A percentile compares a stretch with the other conserved stretches of the same genome.
phyloP scores from a whole-genome alignment of 1,140 invertebrate genomes.

The Magallana angulata region DNA sequence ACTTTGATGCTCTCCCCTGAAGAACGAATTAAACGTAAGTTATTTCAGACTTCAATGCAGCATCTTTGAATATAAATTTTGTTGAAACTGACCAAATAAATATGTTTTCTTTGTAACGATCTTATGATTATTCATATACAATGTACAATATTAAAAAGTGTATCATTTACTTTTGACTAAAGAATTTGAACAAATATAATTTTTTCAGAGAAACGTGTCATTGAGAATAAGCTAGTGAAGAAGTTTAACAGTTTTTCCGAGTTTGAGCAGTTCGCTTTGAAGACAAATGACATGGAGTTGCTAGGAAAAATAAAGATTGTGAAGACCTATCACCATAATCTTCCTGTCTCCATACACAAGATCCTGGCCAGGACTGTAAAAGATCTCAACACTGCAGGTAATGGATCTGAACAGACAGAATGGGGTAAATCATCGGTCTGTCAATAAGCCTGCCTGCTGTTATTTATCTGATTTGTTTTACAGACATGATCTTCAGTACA shows the following conservation, averaged over 20 bases:
- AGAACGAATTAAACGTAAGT: neutral
- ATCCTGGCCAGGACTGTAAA: conserved; percentile 68
- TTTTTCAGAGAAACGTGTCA: conserved; percentile 60
- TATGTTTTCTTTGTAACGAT: too few relatives aligned
- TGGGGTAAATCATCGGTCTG: too few relatives aligned
- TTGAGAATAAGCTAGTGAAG: conserved; percentile 69
- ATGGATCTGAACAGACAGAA: neutral
- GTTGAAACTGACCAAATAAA: too few relatives aligned
- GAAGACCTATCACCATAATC: conserved; percentile 62
- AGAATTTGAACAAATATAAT: too few relatives aligned
- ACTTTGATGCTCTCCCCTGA: neutral
- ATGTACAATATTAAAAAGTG: too few relatives aligned
- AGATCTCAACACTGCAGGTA: conserved; percentile 73
- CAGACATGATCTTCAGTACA: conserved; percentile 77
- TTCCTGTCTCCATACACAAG: conserved; percentile 66
- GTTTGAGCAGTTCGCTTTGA: conserved; percentile 73
- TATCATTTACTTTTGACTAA: too few relatives aligned
- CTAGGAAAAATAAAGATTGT: conserved; percentile 76
- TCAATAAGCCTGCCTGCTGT: too few relatives aligned
- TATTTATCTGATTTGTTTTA: conserved; percentile 46
- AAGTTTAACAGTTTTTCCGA: conserved; percentile 66
- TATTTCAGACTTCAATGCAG: too few relatives aligned
- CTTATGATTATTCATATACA: too few relatives aligned
- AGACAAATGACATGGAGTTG: conserved; percentile 74
- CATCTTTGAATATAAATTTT: too few relatives aligned